A percentile compares a stretch with the other conserved stretches of the same genome.
Conservation (phyloP, 2,888 invertebrate genomes). For the Noctua janthina region DNA sequence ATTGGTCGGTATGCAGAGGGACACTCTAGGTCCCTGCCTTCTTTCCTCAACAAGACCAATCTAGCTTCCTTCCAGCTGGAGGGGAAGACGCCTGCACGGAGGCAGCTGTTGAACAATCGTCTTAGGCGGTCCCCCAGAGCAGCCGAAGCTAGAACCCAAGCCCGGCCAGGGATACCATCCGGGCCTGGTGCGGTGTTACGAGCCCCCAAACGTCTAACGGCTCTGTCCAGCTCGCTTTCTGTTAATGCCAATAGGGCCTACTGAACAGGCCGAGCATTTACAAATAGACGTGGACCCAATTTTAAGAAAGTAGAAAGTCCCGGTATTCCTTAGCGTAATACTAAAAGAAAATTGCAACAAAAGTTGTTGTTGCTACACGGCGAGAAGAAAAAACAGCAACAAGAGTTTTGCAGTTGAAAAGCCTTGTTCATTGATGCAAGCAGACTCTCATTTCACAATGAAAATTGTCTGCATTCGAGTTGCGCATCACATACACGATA, state of each 20-base stretch:
- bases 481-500: slow-evolving; percentile 17
- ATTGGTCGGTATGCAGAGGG: too few relatives aligned
- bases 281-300: not conserved
- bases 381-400: slow-evolving; percentile 14
- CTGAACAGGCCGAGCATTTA: not conserved
- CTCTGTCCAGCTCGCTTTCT: too few relatives aligned
- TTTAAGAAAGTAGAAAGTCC: not conserved
- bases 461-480: slow-evolving; percentile 19
- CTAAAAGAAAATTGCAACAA: not conserved
- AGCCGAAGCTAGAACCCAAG: too few relatives aligned
- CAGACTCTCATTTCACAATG: slow-evolving; percentile 21
- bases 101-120: too few relatives aligned
- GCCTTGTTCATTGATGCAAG: slow-evolving; percentile 31
- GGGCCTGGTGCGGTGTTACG: too few relatives aligned
- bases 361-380: not conserved
- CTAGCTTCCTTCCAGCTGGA: too few relatives aligned
- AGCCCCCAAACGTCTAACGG: too few relatives aligned
- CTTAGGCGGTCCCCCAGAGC: too few relatives aligned
- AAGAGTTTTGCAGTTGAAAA: slow-evolving; percentile 31
- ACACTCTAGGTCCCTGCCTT: too few relatives aligned
- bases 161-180: too few relatives aligned
- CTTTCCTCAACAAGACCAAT: too few relatives aligned
- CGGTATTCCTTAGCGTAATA: not conserved
- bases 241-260: not conserved
- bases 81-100: too few relatives aligned